These are phyloP conservation scores for Volucella zonaria DNA, from an alignment of 2,888 invertebrate species.

Conservation along the genomic window DNA sequence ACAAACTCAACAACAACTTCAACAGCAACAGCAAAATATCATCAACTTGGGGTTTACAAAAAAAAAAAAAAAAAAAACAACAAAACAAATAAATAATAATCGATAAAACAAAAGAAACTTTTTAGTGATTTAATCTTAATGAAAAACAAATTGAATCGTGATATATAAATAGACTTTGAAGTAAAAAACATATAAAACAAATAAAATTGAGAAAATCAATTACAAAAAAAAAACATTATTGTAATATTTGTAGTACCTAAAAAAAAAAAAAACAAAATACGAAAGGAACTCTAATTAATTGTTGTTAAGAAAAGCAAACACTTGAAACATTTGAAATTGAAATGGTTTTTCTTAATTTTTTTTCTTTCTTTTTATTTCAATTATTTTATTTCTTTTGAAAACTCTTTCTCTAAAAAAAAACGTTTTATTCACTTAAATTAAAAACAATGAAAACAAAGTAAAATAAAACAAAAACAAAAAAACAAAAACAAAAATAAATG, in stretches of 20 bases:
- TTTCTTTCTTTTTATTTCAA: constrained; percentile 19
- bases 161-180: constrained; percentile 74
- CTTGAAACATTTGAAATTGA: constrained; percentile 25
- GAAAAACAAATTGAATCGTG: constrained; percentile 73
- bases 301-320: constrained; percentile 58
- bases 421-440: not conserved
- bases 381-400: constrained; percentile 5
- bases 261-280: constrained; percentile 32
- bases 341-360: constrained; percentile 54
- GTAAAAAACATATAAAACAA: constrained; percentile 22
- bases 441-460: too few species aligned
- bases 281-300: constrained; percentile 32
- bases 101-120: constrained; percentile 41
- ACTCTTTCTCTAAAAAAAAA: constrained; percentile 1
- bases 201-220: constrained; percentile 55
- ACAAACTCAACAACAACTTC: constrained; percentile 28
- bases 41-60: constrained; percentile 81
- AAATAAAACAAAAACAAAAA: too few species aligned
- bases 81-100: constrained; percentile 21
- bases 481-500: constrained; percentile 54
- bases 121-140: constrained; percentile 71
- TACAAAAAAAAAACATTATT: constrained; percentile 52
- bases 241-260: constrained; percentile 72
- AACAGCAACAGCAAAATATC: constrained; percentile 55
- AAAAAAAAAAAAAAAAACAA: constrained; percentile 71